These are phyloP conservation scores for Meloidogyne floridensis DNA, from an alignment of 1,140 invertebrate species.

Conservation along the genomic window DNA sequence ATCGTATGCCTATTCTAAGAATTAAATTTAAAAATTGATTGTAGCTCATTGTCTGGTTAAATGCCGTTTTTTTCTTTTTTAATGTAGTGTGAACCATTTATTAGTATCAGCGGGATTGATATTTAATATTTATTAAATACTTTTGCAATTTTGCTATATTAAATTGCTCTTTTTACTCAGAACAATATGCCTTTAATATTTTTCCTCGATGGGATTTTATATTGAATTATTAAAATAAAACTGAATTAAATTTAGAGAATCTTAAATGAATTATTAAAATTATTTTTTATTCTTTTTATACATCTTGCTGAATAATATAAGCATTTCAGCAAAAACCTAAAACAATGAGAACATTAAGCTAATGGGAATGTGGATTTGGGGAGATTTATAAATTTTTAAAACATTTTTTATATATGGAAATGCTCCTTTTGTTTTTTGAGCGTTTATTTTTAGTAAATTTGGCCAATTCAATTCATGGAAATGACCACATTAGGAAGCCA, in stretches of 20 bases:
- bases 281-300: not conserved
- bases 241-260: not conserved
- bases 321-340: not conserved
- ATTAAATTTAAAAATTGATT: not conserved
- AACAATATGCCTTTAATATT: not conserved
- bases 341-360: constrained; percentile 1
- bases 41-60: not conserved
- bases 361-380: not conserved
- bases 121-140: not conserved
- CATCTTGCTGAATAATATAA: not conserved
- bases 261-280: not conserved
- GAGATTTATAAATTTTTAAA: not conserved
- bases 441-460: not conserved
- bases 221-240: not conserved
- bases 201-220: constrained; percentile 6
- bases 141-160: not conserved
- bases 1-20: not conserved
- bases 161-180: too few relatives aligned
- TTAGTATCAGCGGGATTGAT: not conserved
- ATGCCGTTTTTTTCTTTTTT: not conserved
- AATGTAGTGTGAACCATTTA: not conserved
- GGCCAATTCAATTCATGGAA: not conserved
- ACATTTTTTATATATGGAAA: constrained; percentile 1
- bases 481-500: not conserved
- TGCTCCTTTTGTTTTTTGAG: not conserved